These are phyloP conservation scores for Leptopilina syphax DNA, from an alignment of 2,888 invertebrate species.

Conservation along the genomic window DNA sequence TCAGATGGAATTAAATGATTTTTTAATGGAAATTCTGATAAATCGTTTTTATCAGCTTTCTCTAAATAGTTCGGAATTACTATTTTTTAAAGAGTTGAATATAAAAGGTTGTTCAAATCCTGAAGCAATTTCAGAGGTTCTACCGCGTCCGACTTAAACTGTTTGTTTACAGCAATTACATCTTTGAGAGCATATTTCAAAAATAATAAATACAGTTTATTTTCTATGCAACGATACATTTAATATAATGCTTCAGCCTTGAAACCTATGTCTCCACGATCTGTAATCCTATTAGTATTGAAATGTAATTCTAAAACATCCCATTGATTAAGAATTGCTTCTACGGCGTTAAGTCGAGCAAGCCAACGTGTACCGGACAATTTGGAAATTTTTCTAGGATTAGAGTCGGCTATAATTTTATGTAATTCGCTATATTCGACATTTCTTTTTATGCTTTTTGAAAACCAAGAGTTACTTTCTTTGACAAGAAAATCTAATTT, in stretches of 20 bases:
- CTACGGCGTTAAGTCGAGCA: conserved; percentile 42
- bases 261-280: conserved; percentile 53
- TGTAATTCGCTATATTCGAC: conserved; percentile 39
- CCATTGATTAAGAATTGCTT: conserved; percentile 58
- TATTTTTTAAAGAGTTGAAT: conserved; percentile 54
- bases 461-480: conserved; percentile 42
- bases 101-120: conserved; percentile 53
- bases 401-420: conserved; percentile 46
- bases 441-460: conserved; percentile 49
- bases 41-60: conserved; percentile 57
- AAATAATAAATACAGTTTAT: conserved; percentile 53
- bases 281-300: conserved; percentile 51
- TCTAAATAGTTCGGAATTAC: conserved; percentile 59
- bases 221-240: conserved; percentile 44
- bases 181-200: conserved; percentile 49
- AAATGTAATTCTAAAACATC: conserved; percentile 63
- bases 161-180: conserved; percentile 51
- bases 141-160: conserved; percentile 55
- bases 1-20: conserved; percentile 58
- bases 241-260: conserved; percentile 42
- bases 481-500: conserved; percentile 43
- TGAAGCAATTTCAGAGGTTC: conserved; percentile 54
- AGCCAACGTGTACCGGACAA: conserved; percentile 49
- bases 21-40: conserved; percentile 60
- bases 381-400: conserved; percentile 43